Evolutionary conservation across 2,888 invertebrate genomes (phyloP).

Genomic region (Boloria selene): DNA sequence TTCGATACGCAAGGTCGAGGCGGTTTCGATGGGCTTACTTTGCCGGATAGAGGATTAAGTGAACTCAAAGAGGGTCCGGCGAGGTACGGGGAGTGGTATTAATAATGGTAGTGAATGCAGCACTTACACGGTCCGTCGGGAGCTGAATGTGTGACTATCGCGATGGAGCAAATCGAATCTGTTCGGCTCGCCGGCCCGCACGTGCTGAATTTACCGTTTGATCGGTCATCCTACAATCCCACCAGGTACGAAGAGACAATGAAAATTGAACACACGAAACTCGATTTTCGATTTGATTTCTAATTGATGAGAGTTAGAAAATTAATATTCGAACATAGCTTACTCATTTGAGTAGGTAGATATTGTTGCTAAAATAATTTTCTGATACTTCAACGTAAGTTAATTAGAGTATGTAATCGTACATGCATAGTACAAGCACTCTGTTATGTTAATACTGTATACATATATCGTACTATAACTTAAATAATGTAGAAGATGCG

Average conservation of each 20-base stretch:
- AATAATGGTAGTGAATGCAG: constrained; percentile 80
- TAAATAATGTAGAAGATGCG: too few relatives aligned
- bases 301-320: constrained; percentile 3
- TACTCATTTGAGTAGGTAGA: too few relatives aligned
- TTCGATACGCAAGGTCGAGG: constrained; percentile 74
- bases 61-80: constrained; percentile 72
- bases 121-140: constrained; percentile 79
- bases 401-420: too few relatives aligned
- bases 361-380: too few relatives aligned
- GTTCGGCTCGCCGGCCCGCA: constrained; percentile 64
- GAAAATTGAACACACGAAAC: constrained; percentile 28
- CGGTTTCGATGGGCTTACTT: constrained; percentile 74
- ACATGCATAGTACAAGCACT: too few relatives aligned
- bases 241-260: constrained; percentile 37
- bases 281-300: constrained; percentile 14
- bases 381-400: too few relatives aligned
- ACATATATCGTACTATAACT: too few relatives aligned
- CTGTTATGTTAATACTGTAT: too few relatives aligned
- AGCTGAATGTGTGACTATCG: constrained; percentile 79
- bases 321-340: too few relatives aligned
- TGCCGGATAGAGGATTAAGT: constrained; percentile 76
- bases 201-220: constrained; percentile 69
- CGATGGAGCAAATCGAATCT: constrained; percentile 79
- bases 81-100: constrained; percentile 74
- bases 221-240: constrained; percentile 48